phyloP scores from a whole-genome alignment of 1,140 invertebrate genomes.

The Heliconius hewitsoni region DNA sequence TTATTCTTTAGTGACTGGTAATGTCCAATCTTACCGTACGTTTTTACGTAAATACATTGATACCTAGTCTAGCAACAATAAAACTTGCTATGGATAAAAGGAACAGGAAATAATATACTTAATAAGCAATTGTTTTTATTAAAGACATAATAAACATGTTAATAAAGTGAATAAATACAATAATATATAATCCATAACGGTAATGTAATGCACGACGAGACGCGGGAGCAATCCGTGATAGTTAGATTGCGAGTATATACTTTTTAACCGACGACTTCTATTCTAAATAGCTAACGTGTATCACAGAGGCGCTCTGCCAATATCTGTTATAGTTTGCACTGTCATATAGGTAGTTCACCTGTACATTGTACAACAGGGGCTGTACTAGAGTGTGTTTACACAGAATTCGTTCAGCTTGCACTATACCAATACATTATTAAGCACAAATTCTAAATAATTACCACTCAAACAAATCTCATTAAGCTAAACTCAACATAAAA shows the following conservation, averaged over 20 bases:
- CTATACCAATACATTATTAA: conserved; percentile 31
- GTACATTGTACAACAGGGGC: not conserved
- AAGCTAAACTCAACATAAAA: conserved; percentile 29
- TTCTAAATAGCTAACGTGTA: conserved; percentile 67
- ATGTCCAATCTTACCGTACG: too few species aligned
- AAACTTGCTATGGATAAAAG: not conserved
- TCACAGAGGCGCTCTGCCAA: conserved; percentile 69
- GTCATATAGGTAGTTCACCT: not conserved
- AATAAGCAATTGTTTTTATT: conserved; percentile 79
- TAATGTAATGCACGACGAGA: conserved; percentile 68
- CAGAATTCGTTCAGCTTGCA: conserved; percentile 16
- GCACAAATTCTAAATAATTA: conserved; percentile 33
- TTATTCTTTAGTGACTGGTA: too few species aligned
- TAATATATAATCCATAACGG: conserved; percentile 71
- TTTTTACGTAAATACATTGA: too few species aligned
- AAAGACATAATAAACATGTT: conserved; percentile 81
- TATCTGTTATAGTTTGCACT: conserved; percentile 46
- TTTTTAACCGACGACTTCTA: conserved; percentile 62
- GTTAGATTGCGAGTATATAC: conserved; percentile 50
- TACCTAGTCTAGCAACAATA: too few species aligned
- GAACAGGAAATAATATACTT: conserved; percentile 44
- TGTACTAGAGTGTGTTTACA: conserved; percentile 18
- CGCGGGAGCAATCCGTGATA: conserved; percentile 55
- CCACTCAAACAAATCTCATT: conserved; percentile 24
- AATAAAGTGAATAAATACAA: conserved; percentile 80